Conservation (phyloP, 1,140 invertebrate species). For the Apocrypta bakeri region DNA sequence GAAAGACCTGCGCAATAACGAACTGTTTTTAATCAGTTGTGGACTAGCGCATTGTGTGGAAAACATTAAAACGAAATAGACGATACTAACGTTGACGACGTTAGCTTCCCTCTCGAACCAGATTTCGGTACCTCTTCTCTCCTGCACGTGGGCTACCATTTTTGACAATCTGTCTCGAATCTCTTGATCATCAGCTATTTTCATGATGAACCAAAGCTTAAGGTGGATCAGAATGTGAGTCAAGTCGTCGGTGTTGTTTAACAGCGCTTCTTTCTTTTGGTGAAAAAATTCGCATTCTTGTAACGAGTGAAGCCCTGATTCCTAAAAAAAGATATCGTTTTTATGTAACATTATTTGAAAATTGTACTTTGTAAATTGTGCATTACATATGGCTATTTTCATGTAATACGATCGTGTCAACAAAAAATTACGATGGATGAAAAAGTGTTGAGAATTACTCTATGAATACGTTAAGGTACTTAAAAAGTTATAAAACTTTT, state of each 20-base stretch:
- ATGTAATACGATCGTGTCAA: no score
- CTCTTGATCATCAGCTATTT: conserved; percentile 62
- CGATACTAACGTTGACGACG: conserved; percentile 74
- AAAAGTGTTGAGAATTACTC: no score
- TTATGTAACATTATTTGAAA: no score
- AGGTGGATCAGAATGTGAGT: conserved; percentile 74
- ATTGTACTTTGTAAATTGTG: no score
- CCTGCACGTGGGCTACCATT: conserved; percentile 76
- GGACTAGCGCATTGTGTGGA: no score
- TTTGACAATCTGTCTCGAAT: conserved; percentile 75
- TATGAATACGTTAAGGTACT: no score
- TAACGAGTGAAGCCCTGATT: conserved; percentile 65
- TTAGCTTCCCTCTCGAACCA: conserved; percentile 74
- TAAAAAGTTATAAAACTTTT: no score
- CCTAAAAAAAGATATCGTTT: conserved; percentile 66
- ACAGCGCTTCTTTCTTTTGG: conserved; percentile 64
- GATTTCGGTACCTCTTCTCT: conserved; percentile 72
- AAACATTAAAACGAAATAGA: no score
- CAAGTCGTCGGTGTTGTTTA: conserved; percentile 68
- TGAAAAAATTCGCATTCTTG: conserved; percentile 75
- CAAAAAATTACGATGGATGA: no score
- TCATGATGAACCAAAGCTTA: conserved; percentile 74
- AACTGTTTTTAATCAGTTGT: no score
- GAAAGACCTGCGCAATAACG: conserved; percentile 31
- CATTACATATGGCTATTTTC: no score